Conservation (phyloP, 2,888 invertebrate species). For the Tolmerus cingulatus region DNA sequence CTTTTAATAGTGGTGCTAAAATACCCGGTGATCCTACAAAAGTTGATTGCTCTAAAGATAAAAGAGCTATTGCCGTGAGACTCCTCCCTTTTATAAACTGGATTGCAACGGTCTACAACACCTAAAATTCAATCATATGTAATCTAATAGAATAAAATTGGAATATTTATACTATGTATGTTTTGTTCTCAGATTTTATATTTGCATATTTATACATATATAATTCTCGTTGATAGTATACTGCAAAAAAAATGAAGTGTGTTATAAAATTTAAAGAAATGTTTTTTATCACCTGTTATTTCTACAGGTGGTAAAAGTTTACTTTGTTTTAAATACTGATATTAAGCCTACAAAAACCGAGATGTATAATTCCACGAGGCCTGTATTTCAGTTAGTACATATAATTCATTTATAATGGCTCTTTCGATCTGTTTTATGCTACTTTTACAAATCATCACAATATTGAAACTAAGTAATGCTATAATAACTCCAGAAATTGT, state of each 20-base stretch:
- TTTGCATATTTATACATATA: no score
- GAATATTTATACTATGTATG: no score
- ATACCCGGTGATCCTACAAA: not conserved
- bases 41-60: not conserved
- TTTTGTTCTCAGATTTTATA: no score
- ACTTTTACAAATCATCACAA: no score
- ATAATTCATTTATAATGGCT: not conserved
- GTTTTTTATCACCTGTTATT: not conserved
- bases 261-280: no score
- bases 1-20: not conserved
- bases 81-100: not conserved
- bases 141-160: no score
- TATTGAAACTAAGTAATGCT: not conserved
- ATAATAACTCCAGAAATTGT: not conserved
- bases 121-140: no score
- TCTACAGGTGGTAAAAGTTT: not conserved
- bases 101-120: not conserved
- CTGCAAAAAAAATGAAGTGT: no score
- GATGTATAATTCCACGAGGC: not conserved
- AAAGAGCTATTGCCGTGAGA: not conserved
- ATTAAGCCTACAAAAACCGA: no score
- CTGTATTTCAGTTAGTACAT: not conserved
- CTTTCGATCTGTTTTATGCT: not conserved
- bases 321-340: no score
- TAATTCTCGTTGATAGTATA: no score